A percentile compares a stretch with the other conserved stretches of the same genome.
Conservation (phyloP, 2,888 invertebrate genomes). For the Ornithoptera priamus region DNA sequence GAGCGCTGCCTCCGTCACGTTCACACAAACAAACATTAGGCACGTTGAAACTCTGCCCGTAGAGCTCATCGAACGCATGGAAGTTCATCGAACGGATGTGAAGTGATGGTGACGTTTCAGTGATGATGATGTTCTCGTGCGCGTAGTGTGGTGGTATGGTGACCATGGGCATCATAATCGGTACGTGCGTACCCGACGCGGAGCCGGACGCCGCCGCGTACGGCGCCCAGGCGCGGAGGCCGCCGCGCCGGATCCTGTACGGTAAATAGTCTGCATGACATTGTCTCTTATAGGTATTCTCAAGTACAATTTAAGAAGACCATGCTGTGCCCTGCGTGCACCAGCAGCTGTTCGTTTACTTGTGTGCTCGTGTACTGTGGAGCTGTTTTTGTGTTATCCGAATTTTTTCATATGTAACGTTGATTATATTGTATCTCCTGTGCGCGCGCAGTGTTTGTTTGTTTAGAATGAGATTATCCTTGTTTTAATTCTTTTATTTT, state of each 20-base stretch:
- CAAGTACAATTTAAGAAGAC: not conserved
- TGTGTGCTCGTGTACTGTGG: not conserved
- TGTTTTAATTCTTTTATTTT: no score
- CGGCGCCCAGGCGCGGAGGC: slow-evolving; percentile 63
- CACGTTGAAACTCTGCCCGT: no score
- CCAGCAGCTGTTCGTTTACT: not conserved
- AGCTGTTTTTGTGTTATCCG: no score
- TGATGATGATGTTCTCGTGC: slow-evolving; percentile 32
- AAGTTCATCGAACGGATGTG: slow-evolving; percentile 4
- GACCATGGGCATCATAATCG: slow-evolving; percentile 85
- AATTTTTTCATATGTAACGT: no score
- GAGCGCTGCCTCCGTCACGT: not conserved
- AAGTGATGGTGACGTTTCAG: slow-evolving; percentile 32
- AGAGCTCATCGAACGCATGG: no score
- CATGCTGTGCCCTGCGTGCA: not conserved
- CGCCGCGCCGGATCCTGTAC: slow-evolving; percentile 70
- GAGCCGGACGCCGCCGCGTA: slow-evolving; percentile 79
- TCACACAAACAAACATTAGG: no score
- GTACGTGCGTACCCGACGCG: slow-evolving; percentile 85
- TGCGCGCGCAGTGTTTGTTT: no score
- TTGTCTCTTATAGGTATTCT: not conserved
- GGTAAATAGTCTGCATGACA: slow-evolving; percentile 46
- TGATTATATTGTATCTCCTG: no score
- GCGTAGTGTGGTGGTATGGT: slow-evolving; percentile 45
- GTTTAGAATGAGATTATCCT: no score